Percentiles rank a stretch among this genome's conserved stretches.
These are phyloP conservation scores for Meriones unguiculatus DNA, from an alignment of 2,113 vertebrate species.

Conservation along the genomic window DNA sequence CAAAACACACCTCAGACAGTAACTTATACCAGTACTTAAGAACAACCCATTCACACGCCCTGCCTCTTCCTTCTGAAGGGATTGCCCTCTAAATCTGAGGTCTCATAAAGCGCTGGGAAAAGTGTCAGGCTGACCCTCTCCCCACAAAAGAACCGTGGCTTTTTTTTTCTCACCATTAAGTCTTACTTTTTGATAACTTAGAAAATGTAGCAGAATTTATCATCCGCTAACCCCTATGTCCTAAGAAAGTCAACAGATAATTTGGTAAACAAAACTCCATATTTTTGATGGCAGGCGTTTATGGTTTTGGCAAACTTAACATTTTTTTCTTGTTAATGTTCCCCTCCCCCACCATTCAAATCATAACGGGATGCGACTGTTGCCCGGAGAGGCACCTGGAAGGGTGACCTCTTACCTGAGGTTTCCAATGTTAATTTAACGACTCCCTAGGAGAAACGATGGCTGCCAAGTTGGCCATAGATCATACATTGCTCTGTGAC, in stretches of 20 bases:
- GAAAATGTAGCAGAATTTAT: neutral
- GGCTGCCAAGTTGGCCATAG: neutral
- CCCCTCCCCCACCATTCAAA: neutral
- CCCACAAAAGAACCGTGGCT: neutral
- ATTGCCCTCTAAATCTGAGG: neutral
- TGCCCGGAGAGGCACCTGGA: neutral
- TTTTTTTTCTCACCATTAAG: neutral
- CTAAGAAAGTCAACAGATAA: conserved; percentile 52
- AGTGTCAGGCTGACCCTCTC: neutral
- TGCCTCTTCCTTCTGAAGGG: conserved; percentile 29
- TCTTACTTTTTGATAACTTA: conserved; percentile 1
- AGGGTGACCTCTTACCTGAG: neutral
- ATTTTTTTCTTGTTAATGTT: neutral
- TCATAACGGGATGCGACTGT: neutral
- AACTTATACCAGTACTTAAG: neutral
- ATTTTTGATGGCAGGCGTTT: conserved; percentile 6
- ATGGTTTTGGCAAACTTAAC: conserved; percentile 25
- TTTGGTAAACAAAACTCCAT: neutral
- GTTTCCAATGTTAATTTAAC: conserved; percentile 26
- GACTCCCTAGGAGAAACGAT: neutral
- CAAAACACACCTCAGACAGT: conserved; percentile 6
- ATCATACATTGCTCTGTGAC: neutral
- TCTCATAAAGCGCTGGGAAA: neutral
- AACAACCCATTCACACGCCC: neutral
- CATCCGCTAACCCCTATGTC: neutral